Base-by-base conservation (phyloP, 1,140 invertebrate species). In the Chlorops oryzae region DNA sequence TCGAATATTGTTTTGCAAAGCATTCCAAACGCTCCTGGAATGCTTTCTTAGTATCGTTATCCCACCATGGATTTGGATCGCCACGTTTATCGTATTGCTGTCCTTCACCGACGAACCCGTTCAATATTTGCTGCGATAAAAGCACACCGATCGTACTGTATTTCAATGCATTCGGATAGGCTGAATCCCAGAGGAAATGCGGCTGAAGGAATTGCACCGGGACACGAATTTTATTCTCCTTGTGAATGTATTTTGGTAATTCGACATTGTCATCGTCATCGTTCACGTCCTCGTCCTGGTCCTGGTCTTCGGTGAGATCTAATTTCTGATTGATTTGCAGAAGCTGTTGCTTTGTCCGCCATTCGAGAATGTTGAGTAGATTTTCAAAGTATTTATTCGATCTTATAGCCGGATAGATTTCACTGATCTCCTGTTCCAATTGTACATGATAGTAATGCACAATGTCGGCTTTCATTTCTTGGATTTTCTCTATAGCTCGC, bases 1-100 rank as follows among this genome's bases (percentile, higher is more conserved):
- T n/a, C n/a, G n/a, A n/a, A n/a, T 98, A 98, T 69, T 99, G 96
- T 41, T 94, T 80, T 50, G 90, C 83, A 50, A 98, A 87, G 65
- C 96, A 99, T 54, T 93, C 80, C 0, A 91, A 85, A 50, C 88
- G 80, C 20, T 86, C 76, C 57, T 92, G 87, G 64, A 98, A 99
- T 24, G 80, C 84, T 0, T 80, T 80, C 47, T 93, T 92, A 0
- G 95, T 97, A 1, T 81, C 82, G 58, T 93, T 87, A 54, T 96
- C 90, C 96, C 96, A 99, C 96, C 96, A 99, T 51, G 92, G 87
- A 62, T 94, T 83, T 44, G 97, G 74, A 73, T 98, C 98, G 0
- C 96, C 96, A 58, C 88, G 74, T 42, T 88, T 87, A 63, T 96
- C 92, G 68, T 92, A 96, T 63, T 92, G 86, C 2, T 81, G 61